A percentile compares a stretch with the other conserved stretches of the same genome.
Conservation (phyloP, 2,888 invertebrate species). For the Chrysomela aeneicollis region DNA sequence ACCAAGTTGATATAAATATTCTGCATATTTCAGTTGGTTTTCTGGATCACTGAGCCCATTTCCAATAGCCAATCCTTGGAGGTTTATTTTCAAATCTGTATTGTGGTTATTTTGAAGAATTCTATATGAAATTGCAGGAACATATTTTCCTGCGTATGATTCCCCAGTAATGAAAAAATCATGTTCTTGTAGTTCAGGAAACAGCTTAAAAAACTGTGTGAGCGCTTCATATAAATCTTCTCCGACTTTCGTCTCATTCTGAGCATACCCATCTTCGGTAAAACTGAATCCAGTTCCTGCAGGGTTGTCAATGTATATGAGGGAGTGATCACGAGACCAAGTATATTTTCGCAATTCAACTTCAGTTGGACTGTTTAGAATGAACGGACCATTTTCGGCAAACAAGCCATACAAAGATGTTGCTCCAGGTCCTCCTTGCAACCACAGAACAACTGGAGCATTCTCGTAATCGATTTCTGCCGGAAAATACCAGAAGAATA, state of each 20-base stretch:
- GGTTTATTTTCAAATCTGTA: constrained; percentile 71
- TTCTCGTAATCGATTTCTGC: constrained; percentile 63
- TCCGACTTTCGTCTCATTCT: constrained; percentile 79
- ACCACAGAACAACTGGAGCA: constrained; percentile 80
- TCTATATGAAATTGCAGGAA: constrained; percentile 77
- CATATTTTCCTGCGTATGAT: constrained; percentile 83
- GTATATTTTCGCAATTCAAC: constrained; percentile 67
- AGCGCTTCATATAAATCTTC: constrained; percentile 78
- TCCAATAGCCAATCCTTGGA: constrained; percentile 75
- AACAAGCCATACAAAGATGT: constrained; percentile 79
- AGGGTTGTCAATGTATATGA: constrained; percentile 90
- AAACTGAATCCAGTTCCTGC: constrained; percentile 92
- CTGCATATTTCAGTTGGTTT: constrained; percentile 74
- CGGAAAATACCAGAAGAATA: constrained; percentile 91
- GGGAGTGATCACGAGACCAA: constrained; percentile 43
- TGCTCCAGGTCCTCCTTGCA: constrained; percentile 84
- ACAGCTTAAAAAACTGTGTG: constrained; percentile 81
- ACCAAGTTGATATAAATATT: constrained; percentile 76
- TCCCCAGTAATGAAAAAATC: constrained; percentile 89
- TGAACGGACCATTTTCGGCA: constrained; percentile 81
- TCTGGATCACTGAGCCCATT: constrained; percentile 65
- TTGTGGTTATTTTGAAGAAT: constrained; percentile 70
- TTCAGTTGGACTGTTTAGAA: constrained; percentile 40
- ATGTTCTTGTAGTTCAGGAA: constrained; percentile 73
- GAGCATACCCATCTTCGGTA: constrained; percentile 77